phyloP scores from a whole-genome alignment of 2,797 vertebrate species.

The Falco columbarius region DNA sequence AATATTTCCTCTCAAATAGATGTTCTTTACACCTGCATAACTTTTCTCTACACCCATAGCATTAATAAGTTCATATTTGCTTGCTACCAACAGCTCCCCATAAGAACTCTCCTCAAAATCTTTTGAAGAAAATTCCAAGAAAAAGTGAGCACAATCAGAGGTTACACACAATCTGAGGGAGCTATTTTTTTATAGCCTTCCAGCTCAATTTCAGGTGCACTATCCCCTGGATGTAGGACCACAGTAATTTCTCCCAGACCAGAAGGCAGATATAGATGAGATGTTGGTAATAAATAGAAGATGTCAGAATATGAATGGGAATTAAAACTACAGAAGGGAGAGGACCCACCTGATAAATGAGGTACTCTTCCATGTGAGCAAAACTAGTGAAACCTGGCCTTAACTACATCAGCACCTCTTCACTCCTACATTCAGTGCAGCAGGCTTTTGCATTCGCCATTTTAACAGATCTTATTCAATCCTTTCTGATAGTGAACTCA shows the following conservation, averaged over 20 bases:
- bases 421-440: background rate
- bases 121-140: background rate
- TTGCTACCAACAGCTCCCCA: background rate
- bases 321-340: background rate
- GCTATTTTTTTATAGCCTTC: background rate
- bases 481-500: background rate
- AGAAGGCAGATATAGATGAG: background rate
- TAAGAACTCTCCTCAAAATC: background rate
- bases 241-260: background rate
- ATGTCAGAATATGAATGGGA: background rate
- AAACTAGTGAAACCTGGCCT: background rate
- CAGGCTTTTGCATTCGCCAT: background rate
- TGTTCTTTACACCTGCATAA: background rate
- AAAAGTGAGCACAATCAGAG: background rate
- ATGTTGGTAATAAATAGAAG: background rate
- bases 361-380: background rate
- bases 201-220: background rate
- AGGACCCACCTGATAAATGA: background rate
- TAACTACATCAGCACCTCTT: background rate
- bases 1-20: background rate
- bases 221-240: background rate
- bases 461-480: background rate
- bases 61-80: background rate
- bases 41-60: background rate
- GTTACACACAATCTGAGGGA: background rate